Percentiles rank a stretch among this genome's conserved stretches.
Evolutionary conservation across 2,797 vertebrate genomes (phyloP).

Genomic region (Dromococcyx pavoninus): DNA sequence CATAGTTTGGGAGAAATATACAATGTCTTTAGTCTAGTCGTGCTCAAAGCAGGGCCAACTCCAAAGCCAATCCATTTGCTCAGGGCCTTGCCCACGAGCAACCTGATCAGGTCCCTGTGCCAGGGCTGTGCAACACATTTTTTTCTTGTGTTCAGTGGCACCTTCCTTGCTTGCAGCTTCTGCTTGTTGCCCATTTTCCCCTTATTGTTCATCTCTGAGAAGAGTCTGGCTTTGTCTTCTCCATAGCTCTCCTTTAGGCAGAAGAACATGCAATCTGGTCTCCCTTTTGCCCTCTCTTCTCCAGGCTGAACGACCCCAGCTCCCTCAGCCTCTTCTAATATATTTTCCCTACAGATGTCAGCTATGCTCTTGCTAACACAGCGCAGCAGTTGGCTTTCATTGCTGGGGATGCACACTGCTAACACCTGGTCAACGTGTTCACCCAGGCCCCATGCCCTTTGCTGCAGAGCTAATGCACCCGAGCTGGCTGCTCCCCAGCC

Average conservation of each 20-base stretch:
- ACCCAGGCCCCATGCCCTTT: background rate
- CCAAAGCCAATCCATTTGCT: background rate
- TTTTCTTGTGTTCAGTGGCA: background rate
- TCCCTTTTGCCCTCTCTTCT: background rate
- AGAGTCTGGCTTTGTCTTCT: background rate
- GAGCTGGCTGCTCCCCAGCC: background rate
- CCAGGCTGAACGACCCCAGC: background rate
- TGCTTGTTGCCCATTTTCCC: background rate
- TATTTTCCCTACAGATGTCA: background rate
- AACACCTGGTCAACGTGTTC: background rate
- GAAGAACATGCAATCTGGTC: background rate
- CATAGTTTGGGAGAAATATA: background rate
- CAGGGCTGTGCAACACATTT: background rate
- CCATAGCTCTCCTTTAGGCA: background rate
- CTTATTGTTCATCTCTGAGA: background rate
- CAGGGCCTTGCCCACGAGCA: background rate
- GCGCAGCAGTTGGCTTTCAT: background rate
- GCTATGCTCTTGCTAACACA: background rate
- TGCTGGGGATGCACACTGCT: background rate
- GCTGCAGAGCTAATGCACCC: background rate
- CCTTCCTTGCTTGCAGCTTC: background rate
- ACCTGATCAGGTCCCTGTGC: background rate
- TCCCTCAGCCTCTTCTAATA: background rate
- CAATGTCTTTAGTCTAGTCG: rapidly evolving
- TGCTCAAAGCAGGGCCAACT: background rate